These are phyloP conservation scores for Caenorhabditis sp. DNA, from an alignment of 2,888 invertebrate species.

Conservation along the genomic window DNA sequence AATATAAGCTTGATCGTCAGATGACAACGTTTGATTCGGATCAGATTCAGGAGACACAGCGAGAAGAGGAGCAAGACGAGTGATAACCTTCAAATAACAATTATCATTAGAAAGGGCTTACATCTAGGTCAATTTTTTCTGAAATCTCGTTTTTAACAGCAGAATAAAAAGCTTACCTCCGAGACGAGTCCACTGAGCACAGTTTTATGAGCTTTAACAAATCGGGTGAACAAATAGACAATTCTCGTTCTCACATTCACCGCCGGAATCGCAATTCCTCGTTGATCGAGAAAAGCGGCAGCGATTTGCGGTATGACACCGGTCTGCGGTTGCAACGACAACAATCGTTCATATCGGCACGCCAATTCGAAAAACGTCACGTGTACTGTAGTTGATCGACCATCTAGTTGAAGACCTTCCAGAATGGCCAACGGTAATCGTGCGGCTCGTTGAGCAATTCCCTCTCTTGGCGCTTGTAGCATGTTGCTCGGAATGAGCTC, in stretches of 20 bases:
- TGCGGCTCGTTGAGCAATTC: constrained; percentile 41
- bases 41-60: constrained; percentile 73
- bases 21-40: constrained; percentile 71
- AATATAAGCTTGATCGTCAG: constrained; percentile 76
- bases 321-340: constrained; percentile 25
- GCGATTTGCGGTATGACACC: constrained; percentile 41
- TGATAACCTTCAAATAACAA: constrained; percentile 71
- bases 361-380: constrained; percentile 48
- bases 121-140: background rate
- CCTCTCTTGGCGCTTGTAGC: constrained; percentile 41
- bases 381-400: constrained; percentile 40
- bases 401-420: constrained; percentile 40
- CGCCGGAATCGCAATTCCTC: constrained; percentile 46
- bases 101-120: no score
- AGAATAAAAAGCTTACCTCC: constrained; percentile 31
- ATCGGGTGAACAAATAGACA: constrained; percentile 75
- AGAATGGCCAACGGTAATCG: constrained; percentile 42
- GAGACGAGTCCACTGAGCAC: constrained; percentile 56
- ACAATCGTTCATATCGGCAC: constrained; percentile 48
- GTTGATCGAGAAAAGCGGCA: constrained; percentile 48
- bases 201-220: constrained; percentile 75
- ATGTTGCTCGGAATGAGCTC: constrained; percentile 55
- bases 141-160: no score
- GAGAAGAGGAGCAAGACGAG: constrained; percentile 74
- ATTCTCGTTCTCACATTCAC: constrained; percentile 74